Base-by-base conservation (phyloP, 2,888 invertebrate genomes). In the Ceriagrion tenellum region DNA sequence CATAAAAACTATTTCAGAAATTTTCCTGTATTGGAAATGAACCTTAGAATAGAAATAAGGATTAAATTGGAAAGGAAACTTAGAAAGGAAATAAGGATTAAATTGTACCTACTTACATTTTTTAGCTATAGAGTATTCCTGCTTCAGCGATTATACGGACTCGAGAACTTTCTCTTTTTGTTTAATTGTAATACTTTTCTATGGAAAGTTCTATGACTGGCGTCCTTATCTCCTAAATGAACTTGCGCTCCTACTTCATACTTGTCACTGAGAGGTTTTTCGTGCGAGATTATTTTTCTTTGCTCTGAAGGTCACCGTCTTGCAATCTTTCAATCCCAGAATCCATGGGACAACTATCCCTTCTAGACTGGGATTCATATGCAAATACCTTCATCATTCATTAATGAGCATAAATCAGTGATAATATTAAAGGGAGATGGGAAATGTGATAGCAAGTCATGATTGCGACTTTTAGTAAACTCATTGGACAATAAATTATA, bases 351-450 rank as follows among this genome's bases (percentile, higher is more conserved):
- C 69, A 93, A 93, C 40, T 93, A 26, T 47, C 69, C 74, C 47
- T 47, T 93, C 47, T 26, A 16, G 63, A 47, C 69, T 74, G 35
- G 40, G 30, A 93, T 93, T 74, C 93, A 93, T 74, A 93, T 93
- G 93, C 47, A 93, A 74, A 93, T 93, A 26, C 74, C n/a, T 93
- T 74, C 93, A 93, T 93, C 93, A 69, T 93, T 93, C 93, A 93
- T 91, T 91, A 91, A 63, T 26, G 91, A 35, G 40, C 91, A 91
- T 91, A 91, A 63, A 91, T 91, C 91, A 91, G 91, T 63, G 40
- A 91, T 91, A 91, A 26, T 35, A 91, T 91, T 59, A 91, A 59
- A 63, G 63, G 26, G 69, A 69, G 8, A 69, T n/a, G 69, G 69
- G 69, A 6, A 69, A 12, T 69, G 10, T 26, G 69, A 69, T 23